Conservation (phyloP, 2,888 invertebrate genomes). For the Tipula confusa region DNA sequence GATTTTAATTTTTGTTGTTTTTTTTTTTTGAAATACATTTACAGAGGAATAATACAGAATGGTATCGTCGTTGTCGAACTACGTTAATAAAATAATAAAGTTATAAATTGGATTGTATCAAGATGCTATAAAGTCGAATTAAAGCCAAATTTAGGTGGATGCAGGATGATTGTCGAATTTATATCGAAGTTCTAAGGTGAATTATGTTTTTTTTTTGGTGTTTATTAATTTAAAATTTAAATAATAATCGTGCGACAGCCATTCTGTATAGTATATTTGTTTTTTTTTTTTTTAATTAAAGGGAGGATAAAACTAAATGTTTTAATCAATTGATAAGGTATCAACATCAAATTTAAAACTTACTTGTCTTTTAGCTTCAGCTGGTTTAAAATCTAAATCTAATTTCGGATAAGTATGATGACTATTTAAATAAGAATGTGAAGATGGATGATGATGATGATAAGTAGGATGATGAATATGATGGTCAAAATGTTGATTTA, state of each 20-base stretch:
- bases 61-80: not conserved
- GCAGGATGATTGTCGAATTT: not conserved
- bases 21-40: not conserved
- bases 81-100: not conserved
- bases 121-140: not conserved
- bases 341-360: conserved; percentile 53
- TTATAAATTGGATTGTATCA: too few species aligned
- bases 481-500: conserved; percentile 40
- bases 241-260: not conserved
- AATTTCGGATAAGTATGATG: conserved; percentile 46
- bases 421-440: conserved; percentile 40
- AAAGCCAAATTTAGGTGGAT: not conserved
- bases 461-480: conserved; percentile 39
- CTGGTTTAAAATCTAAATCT: conserved; percentile 52
- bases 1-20: too few species aligned
- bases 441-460: conserved; percentile 39
- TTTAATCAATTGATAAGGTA: conserved; percentile 51
- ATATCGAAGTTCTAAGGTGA: not conserved
- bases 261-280: not conserved
- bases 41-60: not conserved
- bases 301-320: not conserved
- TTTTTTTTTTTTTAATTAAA: not conserved
- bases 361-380: conserved; percentile 52
- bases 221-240: not conserved
- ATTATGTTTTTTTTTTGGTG: not conserved